Conservation (phyloP, 2,797 vertebrate genomes). For the Muscicapa striata region DNA sequence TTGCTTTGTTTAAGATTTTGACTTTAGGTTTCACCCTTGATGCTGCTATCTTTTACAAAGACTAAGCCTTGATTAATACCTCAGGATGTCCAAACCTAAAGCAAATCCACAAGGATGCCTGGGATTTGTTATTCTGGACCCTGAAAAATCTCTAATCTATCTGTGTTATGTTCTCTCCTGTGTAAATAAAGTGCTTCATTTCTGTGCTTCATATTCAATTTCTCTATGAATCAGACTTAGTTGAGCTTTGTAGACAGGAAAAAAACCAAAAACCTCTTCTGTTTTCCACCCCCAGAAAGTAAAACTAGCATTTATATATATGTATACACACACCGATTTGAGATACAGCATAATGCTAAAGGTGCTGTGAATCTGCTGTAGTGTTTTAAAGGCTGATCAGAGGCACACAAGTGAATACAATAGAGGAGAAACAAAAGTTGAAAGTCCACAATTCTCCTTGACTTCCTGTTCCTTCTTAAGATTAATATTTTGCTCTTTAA, state of each 20-base stretch:
- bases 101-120: neutral
- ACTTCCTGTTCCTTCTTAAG: neutral
- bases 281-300: neutral
- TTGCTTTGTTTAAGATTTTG: neutral
- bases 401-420: neutral
- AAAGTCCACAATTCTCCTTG: neutral
- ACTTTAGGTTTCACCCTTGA: neutral
- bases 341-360: neutral
- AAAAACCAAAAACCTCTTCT: neutral
- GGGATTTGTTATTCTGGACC: neutral
- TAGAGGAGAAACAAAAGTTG: neutral
- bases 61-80: neutral
- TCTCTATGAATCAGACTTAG: neutral
- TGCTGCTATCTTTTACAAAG: neutral
- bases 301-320: neutral
- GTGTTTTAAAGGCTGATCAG: neutral
- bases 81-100: neutral
- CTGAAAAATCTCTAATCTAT: neutral
- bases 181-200: neutral
- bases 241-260: neutral
- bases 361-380: neutral
- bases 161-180: neutral
- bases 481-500: neutral
- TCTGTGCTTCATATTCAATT: neutral
- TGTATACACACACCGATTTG: neutral